A percentile compares a stretch with the other conserved stretches of the same genome.
These are phyloP conservation scores for Caenorhabditis elegans DNA, from an alignment of 1,140 invertebrate genomes.

Conservation along the genomic window WBcel235 BX284603.4:7876001-7876500, in stretches of 20 bases:
- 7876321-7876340: conserved; percentile 43
- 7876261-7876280: conserved; percentile 48
- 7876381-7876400: conserved; percentile 37
- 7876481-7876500: too few species aligned
- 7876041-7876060: too few species aligned
- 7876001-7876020: not conserved
- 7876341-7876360: conserved; percentile 48
- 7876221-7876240: too few species aligned
- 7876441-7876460: not conserved
- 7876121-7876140: conserved; percentile 17
- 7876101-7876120: not conserved
- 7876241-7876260: not conserved
- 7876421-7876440: not conserved
- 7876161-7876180: not conserved
- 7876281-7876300: conserved; percentile 49
- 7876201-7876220: not conserved
- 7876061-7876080: too few species aligned
- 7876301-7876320: conserved; percentile 39
- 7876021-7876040: too few species aligned
- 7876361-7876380: conserved; percentile 46
- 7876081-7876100: too few species aligned
- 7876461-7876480: too few species aligned
- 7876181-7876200: not conserved
- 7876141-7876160: conserved; percentile 1
- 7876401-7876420: not conserved